Percentiles rank a stretch among this genome's conserved stretches.
Conservation (phyloP, 1,140 invertebrate genomes). For the Cheumatopsyche charites region DNA sequence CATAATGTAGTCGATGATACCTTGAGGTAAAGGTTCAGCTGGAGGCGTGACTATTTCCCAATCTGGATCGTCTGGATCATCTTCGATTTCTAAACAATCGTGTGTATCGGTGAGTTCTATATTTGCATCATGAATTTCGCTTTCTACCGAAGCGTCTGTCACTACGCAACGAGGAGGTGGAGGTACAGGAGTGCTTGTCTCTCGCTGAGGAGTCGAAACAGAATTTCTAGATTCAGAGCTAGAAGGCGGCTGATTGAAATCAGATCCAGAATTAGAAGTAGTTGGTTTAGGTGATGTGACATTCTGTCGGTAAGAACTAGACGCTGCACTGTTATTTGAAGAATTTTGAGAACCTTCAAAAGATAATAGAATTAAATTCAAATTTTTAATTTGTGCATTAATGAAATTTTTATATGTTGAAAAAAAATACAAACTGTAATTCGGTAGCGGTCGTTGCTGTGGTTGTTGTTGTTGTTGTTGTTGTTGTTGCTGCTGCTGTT, state of each 20-base stretch:
- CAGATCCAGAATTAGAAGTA: background rate
- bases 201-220: background rate
- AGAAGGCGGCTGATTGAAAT: background rate
- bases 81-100: slow-evolving; percentile 60
- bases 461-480: no score
- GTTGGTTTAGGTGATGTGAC: background rate
- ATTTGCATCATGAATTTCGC: background rate
- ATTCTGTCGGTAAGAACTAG: background rate
- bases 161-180: slow-evolving; percentile 37
- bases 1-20: no score
- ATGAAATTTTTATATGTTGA: background rate
- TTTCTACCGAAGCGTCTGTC: slow-evolving; percentile 34
- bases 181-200: background rate
- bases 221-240: background rate
- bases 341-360: slow-evolving; percentile 29
- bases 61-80: slow-evolving; percentile 56
- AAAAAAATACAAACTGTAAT: no score
- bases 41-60: slow-evolving; percentile 58
- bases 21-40: slow-evolving; percentile 58
- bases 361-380: no score
- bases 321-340: background rate
- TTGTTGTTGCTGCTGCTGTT: no score
- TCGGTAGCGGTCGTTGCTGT: no score
- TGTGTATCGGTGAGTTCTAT: slow-evolving; percentile 51
- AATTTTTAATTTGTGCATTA: background rate